Evolutionary conservation across 2,797 vertebrate genomes (phyloP), one percentile per base, ranked within the genome.

Genomic region (Gouania willdenowi): DNA sequence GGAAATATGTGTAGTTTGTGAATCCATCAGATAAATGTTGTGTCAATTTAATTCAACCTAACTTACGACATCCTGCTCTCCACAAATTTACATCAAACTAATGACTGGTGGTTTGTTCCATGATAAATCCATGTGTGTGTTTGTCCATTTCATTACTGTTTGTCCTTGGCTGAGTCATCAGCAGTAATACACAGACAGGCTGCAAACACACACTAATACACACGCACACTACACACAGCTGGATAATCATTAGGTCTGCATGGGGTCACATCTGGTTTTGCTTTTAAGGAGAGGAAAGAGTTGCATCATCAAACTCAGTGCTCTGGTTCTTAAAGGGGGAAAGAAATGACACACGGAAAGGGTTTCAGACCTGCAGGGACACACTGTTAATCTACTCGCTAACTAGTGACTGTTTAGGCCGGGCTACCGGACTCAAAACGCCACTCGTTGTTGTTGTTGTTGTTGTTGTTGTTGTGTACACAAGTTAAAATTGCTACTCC

Each of bases 181-280:
- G 45, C 31, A 37, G 51, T 55, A 39, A 48, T 47, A 42, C 50
- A 56, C 43, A 37, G 64, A 23, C 66, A 77, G 72, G 44, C 71
- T 78, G 57, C 64, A 69, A 41, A 66, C 41, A 67, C 43, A 41
- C 51, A 45, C 11, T 12, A 8, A 33, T 10, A 26, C 6, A 29
- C 3, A 31, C 28, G 34, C 46, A 7, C 42, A 44, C 12, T 5
- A 25, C 3, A 31, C 25, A 34, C 46, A 7, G 38, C 44, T n/a
- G 33, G 19, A 20, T 2, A 20, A 20, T 3, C n/a, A n/a, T n/a
- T n/a, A n/a, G n/a, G 19, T 20, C 19, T 1, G 4, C 34, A 32
- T n/a, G 13, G 11, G 4, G 17, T 12, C 31, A 76, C 79, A 83
- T 86, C 81, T 87, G 85, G 45, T 77, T 77, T 65, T 7, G 30